These are phyloP conservation scores for Cardiocondyla obscurior DNA, from an alignment of 1,140 invertebrate genomes.

Conservation along the genomic window DNA sequence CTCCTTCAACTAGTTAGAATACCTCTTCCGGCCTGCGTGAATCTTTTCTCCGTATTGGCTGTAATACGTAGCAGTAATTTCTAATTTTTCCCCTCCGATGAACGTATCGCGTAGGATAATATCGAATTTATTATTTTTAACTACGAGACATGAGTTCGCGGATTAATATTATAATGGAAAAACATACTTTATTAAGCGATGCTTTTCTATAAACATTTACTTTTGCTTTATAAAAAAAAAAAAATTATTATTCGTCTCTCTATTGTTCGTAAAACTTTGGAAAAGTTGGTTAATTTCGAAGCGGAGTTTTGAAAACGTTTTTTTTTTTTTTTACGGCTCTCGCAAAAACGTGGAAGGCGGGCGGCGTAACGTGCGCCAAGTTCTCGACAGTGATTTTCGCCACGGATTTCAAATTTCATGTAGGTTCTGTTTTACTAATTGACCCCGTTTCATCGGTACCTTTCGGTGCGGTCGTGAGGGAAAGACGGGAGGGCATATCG, in stretches of 20 bases:
- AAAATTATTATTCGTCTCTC: neutral
- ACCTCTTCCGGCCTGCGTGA: neutral
- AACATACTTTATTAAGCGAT: neutral
- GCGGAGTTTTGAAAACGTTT: neutral
- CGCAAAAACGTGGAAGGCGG: constrained; percentile 21
- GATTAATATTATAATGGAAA: neutral
- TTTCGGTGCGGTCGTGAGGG: neutral
- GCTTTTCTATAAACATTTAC: neutral
- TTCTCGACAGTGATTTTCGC: constrained; percentile 33
- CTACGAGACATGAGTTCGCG: neutral
- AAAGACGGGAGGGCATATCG: neutral
- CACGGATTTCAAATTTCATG: constrained; percentile 36
- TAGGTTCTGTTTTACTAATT: constrained; percentile 57
- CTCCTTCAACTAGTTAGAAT: constrained; percentile 13
- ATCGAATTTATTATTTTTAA: neutral
- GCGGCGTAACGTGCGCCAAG: constrained; percentile 4
- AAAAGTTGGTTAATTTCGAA: neutral
- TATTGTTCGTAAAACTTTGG: neutral
- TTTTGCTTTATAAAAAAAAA: neutral
- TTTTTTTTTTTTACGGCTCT: constrained; percentile 12
- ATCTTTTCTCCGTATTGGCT: neutral
- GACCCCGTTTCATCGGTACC: constrained; percentile 58
- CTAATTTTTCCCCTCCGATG: neutral
- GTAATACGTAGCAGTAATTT: neutral
- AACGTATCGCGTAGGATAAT: too few species aligned